A percentile compares a stretch with the other conserved stretches of the same genome.
phyloP scores from a whole-genome alignment of 1,140 invertebrate species.

The Condylostylus longicornis region DNA sequence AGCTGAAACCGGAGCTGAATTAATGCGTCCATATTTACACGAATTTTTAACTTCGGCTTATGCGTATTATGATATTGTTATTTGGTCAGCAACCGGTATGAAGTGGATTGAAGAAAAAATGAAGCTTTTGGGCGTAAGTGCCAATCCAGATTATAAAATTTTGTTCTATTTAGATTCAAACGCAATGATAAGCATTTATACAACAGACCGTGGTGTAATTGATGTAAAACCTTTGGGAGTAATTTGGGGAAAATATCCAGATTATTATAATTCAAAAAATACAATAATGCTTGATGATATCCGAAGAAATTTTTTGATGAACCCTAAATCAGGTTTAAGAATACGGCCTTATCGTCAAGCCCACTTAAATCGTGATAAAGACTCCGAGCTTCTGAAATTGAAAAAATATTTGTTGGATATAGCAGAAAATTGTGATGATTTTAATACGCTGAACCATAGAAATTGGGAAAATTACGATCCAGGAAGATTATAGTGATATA shows the following conservation, averaged over 20 bases:
- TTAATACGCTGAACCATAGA: slow-evolving; percentile 70
- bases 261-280: slow-evolving; percentile 76
- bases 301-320: slow-evolving; percentile 95
- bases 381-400: slow-evolving; percentile 70
- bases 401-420: slow-evolving; percentile 76
- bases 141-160: slow-evolving; percentile 78
- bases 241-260: slow-evolving; percentile 89
- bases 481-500: no score
- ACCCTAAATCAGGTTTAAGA: slow-evolving; percentile 81
- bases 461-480: slow-evolving; percentile 79
- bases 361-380: slow-evolving; percentile 69
- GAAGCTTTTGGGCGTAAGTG: slow-evolving; percentile 73
- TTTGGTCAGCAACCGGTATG: slow-evolving; percentile 94
- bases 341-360: slow-evolving; percentile 84
- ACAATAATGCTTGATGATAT: slow-evolving; percentile 99
- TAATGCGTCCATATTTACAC: slow-evolving; percentile 91
- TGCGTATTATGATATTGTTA: slow-evolving; percentile 73
- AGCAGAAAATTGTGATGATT: slow-evolving; percentile 63
- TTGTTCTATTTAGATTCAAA: slow-evolving; percentile 78
- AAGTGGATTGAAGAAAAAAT: slow-evolving; percentile 98
- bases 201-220: slow-evolving; percentile 37
- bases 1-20: slow-evolving; percentile 71
- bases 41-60: slow-evolving; percentile 89
- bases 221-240: slow-evolving; percentile 90
- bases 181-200: slow-evolving; percentile 90